These are phyloP conservation scores for Alauda arvensis DNA, from an alignment of 2,797 vertebrate genomes.

Conservation along the genomic window DNA sequence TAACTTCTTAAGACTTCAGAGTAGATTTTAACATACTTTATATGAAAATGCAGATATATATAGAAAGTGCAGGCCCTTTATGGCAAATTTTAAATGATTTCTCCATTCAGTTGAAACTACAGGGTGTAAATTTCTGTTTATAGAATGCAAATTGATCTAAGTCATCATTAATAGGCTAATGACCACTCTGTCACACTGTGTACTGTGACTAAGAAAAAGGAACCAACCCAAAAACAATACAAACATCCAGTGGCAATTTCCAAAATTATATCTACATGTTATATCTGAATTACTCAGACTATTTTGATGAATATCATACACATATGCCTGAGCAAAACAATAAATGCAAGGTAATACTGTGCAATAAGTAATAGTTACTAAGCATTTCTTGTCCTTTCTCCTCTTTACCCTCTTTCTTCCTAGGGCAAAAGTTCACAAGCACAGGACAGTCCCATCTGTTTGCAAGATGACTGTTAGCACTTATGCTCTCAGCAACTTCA, in stretches of 20 bases:
- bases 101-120: neutral
- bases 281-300: neutral
- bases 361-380: neutral
- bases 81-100: neutral
- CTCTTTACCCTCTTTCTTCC: neutral
- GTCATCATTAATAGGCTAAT: neutral
- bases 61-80: neutral
- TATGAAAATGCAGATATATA: neutral
- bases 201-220: neutral
- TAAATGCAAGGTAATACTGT: neutral
- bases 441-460: constrained; percentile 41
- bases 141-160: neutral
- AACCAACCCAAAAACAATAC: neutral
- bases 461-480: constrained; percentile 36
- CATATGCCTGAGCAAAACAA: neutral
- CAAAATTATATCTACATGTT: neutral
- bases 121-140: neutral
- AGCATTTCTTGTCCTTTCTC: neutral
- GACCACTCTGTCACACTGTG: neutral
- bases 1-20: neutral
- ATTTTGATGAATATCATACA: neutral
- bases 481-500: constrained; percentile 20
- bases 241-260: neutral
- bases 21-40: neutral
- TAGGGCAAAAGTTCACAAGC: constrained; percentile 41